A percentile compares a stretch with the other conserved stretches of the same genome.
phyloP scores from a whole-genome alignment of 2,113 vertebrate genomes.

The Hoplias malabaricus region DNA sequence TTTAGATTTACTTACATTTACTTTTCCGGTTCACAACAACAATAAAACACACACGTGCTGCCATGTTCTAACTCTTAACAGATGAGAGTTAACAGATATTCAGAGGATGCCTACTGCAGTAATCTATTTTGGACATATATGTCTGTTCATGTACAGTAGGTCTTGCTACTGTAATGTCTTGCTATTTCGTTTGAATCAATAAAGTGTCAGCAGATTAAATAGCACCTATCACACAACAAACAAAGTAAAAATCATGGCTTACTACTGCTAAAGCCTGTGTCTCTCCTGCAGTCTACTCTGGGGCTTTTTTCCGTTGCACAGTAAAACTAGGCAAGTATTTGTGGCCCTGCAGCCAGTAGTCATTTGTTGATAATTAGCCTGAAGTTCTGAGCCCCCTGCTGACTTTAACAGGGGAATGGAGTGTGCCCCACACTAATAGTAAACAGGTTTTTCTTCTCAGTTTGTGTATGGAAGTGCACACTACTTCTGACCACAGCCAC shows the following conservation, averaged over 20 bases:
- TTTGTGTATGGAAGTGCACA: constrained; percentile 53
- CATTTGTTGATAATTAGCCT: constrained; percentile 23
- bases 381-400: constrained; percentile 53
- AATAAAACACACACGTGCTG: constrained; percentile 36
- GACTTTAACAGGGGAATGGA: constrained; percentile 62
- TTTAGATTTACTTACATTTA: constrained; percentile 25
- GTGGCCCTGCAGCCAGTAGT: constrained; percentile 38
- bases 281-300: constrained; percentile 21
- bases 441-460: constrained; percentile 52
- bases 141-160: no score
- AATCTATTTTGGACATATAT: background rate
- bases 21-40: constrained; percentile 38
- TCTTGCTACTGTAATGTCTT: no score
- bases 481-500: constrained; percentile 45
- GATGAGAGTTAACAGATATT: constrained; percentile 1
- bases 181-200: no score
- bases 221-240: background rate
- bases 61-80: constrained; percentile 8
- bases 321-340: constrained; percentile 62
- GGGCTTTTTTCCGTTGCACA: constrained; percentile 49
- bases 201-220: no score
- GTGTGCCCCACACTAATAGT: constrained; percentile 58
- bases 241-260: background rate
- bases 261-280: background rate
- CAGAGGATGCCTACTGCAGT: background rate